Evolutionary conservation across 2,113 vertebrate genomes (phyloP), one percentile per base, ranked within the genome.

Genomic region (Limanda limanda): DNA sequence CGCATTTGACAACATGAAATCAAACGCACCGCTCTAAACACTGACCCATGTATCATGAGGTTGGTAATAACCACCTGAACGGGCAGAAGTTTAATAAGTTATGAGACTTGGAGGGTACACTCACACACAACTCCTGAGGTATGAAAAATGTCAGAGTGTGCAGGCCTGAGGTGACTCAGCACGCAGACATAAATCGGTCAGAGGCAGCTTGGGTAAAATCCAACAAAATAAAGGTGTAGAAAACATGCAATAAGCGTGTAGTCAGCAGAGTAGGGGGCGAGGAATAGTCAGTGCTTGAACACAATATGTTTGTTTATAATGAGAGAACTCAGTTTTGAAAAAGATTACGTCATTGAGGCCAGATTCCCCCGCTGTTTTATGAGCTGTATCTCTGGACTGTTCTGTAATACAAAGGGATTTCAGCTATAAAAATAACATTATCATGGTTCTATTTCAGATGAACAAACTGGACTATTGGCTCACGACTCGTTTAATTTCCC

Each of bases 151-250:
- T 79, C 72, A 75, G n/a, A n/a, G 55, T 78, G 64, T 60, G 40
- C 25, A 57, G 37, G 64, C 68, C 75, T 62, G 60, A 68, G 62
- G 84, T 71, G 83, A 84, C 59, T 86, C 82, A 64, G 74, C 57
- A 48, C 55, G 63, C 57, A 65, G 57, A 66, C 31, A 18, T 84
- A 79, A 90, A 86, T 88, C 74, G 80, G 51, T 78, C 62, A 81
- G 31, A 60, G 58, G 56, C 42, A 66, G 57, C 60, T 58, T 64
- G 56, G 14, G 3, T 81, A 66, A 71, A 70, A 69, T 70, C 35
- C 74, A 54, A 24, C 25, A 63, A 66, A 37, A 71, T 68, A 82
- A 71, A 79, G 25, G 23, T 58, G 52, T 37, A 51, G 59, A 23
- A 55, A 51, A 6, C 2, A 10, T 58, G 57, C 48, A 68, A 63